Conservation (phyloP, 2,113 vertebrate species). For the Fulica atra region DNA sequence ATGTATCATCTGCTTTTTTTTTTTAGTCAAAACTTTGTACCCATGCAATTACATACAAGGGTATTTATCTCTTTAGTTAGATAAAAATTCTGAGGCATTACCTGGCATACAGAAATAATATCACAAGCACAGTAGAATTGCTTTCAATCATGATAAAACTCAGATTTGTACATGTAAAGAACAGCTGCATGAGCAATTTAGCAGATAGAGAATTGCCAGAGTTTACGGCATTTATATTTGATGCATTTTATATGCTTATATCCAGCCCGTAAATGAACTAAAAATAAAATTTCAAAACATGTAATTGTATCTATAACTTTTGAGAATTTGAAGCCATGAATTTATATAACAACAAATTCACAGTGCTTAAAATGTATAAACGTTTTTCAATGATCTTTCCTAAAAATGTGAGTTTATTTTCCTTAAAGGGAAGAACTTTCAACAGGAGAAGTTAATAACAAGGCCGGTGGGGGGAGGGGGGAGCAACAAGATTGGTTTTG, state of each 20-base stretch:
- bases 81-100: conserved; percentile 17
- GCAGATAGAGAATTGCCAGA: conserved; percentile 26
- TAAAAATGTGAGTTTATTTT: conserved; percentile 21
- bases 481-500: not conserved
- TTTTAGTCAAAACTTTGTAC: not conserved
- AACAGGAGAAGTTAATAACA: not conserved
- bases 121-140: not conserved
- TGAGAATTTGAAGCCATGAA: conserved; percentile 19
- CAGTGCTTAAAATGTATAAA: not conserved
- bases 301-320: conserved; percentile 37
- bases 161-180: conserved; percentile 37
- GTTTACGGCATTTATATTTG: conserved; percentile 33
- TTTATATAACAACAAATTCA: conserved; percentile 31
- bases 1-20: not conserved
- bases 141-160: conserved; percentile 1
- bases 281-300: conserved; percentile 50
- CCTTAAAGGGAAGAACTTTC: conserved; percentile 1
- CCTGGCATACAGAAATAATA: conserved; percentile 27
- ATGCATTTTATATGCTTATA: conserved; percentile 28
- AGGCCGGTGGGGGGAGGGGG: not conserved
- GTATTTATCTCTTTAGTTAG: not conserved
- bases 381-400: not conserved
- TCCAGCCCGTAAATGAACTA: not conserved
- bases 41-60: not conserved
- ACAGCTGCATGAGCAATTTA: conserved; percentile 49